Base-by-base conservation (phyloP, 2,888 invertebrate species). In the Drosophila subsilvestris region DNA sequence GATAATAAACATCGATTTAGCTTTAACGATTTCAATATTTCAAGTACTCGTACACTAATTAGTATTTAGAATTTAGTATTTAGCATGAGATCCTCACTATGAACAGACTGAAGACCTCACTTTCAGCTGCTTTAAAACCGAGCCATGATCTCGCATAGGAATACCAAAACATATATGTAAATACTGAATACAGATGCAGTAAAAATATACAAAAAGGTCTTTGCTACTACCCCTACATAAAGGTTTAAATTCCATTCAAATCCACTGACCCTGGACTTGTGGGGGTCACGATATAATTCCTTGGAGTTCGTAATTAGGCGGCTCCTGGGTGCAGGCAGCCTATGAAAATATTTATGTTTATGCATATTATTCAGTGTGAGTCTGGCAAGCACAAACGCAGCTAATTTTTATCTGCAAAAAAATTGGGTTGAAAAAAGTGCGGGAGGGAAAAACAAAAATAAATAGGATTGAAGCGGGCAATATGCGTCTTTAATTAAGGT, bases 401-500 rank as follows among this genome's bases (percentile, higher is more conserved):
- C 7, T 37, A n/a, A n/a, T 37, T 37, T 37, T 37, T 5, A 2
- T 14, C 7, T n/a, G 14, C 14, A 37, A n/a, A n/a, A n/a, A n/a
- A 37, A 37, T 37, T 37, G 37, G 37, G 0, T n/a, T 27, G 12
- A 14, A 48, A 18, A n/a, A 14, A 12, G 9, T 17, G 8, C 29
- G 12, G 5, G 1, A 0, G 43, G 5, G 48, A 25, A 59, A 60
- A 49, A 53, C 8, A 18, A 51, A 49, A 37, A 22, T 17, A 54
- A 73, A 65, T 67, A 82, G 57, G 45, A 48, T 69, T 62, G 57
- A 71, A 71, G 66, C 72, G 49, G 58, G 73, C 75, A 86, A 80
- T 84, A 85, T 76, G 89, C 89, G 77, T 77, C 83, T 88, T 81
- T 86, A 89, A 86, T 86, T 89, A 85, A 87, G 86, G 88, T 79